These are phyloP conservation scores for Lottia scabra DNA, from an alignment of 2,888 invertebrate genomes.

Conservation along the genomic window DNA sequence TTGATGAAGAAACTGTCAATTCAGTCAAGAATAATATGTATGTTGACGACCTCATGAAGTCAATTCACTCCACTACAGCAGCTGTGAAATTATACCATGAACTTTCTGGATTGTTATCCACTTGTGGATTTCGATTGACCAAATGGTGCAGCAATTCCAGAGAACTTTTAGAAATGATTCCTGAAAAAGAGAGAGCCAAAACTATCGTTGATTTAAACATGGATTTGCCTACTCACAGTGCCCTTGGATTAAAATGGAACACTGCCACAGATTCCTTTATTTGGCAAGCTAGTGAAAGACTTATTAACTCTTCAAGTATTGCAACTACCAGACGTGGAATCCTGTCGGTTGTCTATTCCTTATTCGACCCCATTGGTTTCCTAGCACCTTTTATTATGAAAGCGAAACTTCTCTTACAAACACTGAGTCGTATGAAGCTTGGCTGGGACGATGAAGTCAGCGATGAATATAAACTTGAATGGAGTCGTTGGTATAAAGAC, in stretches of 20 bases:
- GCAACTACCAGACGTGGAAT: neutral
- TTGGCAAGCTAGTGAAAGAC: neutral
- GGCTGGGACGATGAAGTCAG: neutral
- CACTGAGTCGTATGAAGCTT: neutral
- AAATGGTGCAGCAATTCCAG: neutral
- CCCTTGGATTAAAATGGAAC: neutral
- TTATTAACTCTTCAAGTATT: neutral
- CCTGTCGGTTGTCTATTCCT: neutral
- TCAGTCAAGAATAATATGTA: slow-evolving; percentile 2
- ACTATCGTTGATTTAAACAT: too few species aligned
- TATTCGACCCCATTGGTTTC: neutral
- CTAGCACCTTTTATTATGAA: neutral
- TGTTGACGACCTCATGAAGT: slow-evolving; percentile 12
- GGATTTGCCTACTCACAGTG: neutral
- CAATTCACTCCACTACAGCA: neutral
- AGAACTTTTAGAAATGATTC: neutral
- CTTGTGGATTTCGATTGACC: neutral
- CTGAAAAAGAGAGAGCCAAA: neutral
- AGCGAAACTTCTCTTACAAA: neutral
- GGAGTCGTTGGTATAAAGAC: neutral
- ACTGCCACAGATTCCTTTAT: neutral
- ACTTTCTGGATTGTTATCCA: neutral
- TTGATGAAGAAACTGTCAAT: neutral
- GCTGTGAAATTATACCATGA: neutral
- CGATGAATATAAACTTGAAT: neutral